Evolutionary conservation across 2,888 invertebrate genomes (phyloP).

Genomic region (Meghimatium bilineatum): DNA sequence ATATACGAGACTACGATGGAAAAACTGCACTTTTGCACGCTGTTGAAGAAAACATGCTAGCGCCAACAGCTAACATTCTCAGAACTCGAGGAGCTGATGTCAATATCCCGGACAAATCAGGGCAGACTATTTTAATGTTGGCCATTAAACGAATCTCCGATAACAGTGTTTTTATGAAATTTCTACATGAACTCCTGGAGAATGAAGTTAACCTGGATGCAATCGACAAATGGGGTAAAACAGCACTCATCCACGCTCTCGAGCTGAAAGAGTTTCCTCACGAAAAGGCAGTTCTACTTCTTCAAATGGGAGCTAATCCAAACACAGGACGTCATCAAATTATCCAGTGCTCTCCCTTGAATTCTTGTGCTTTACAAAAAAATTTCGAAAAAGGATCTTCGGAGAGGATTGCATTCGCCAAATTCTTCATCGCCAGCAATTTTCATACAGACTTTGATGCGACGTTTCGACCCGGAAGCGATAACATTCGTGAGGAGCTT

Average conservation of each 20-base stretch:
- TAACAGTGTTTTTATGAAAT: conserved; percentile 15
- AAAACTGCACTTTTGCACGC: conserved; percentile 32
- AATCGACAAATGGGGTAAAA: conserved; percentile 26
- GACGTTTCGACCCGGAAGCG: neutral
- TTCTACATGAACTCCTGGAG: conserved; percentile 22
- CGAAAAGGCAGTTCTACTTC: conserved; percentile 1
- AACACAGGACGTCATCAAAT: conserved; percentile 16
- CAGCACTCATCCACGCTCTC: conserved; percentile 11
- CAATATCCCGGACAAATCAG: conserved; percentile 18
- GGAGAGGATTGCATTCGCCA: neutral
- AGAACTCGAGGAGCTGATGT: conserved; percentile 10
- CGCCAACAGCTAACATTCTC: neutral
- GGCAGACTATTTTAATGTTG: neutral
- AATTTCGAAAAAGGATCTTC: conserved; percentile 16
- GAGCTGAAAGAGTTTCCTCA: conserved; percentile 20
- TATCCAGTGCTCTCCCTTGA: conserved; percentile 17
- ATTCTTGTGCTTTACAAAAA: conserved; percentile 11
- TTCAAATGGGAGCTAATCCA: conserved; percentile 31
- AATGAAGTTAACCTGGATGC: conserved; percentile 23
- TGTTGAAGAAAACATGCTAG: neutral
- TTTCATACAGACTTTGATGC: conserved; percentile 11
- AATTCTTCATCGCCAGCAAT: conserved; percentile 27
- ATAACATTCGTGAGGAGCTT: neutral
- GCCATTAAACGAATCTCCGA: neutral
- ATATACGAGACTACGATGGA: conserved; percentile 19